phyloP scores from a whole-genome alignment of 1,140 invertebrate genomes.

The Harlomillsia oculata region DNA sequence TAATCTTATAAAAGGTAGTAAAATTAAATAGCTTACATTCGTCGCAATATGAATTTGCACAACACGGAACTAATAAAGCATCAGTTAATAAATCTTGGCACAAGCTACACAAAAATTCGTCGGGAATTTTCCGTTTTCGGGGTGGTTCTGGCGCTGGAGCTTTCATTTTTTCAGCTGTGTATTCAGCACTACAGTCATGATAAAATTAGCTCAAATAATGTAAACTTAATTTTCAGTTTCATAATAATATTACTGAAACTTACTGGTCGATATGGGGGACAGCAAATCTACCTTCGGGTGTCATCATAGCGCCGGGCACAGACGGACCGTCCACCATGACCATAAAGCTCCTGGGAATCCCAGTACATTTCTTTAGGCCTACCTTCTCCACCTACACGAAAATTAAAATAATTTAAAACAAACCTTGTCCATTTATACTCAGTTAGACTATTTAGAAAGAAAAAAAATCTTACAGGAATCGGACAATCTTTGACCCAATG shows the following conservation, averaged over 20 bases:
- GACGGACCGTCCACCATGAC: conserved; percentile 79
- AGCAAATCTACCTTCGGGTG: conserved; percentile 80
- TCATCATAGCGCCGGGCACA: conserved; percentile 84
- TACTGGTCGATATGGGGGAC: conserved; percentile 84
- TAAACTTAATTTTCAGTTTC: background rate
- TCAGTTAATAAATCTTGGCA: conserved; percentile 89
- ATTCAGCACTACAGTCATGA: conserved; percentile 54
- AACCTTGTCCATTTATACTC: background rate
- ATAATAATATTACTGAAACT: conserved; percentile 39
- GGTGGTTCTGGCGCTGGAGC: conserved; percentile 51
- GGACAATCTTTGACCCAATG: conserved; percentile 96
- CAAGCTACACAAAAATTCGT: conserved; percentile 79
- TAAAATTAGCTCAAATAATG: background rate
- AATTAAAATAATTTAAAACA: conserved; percentile 2
- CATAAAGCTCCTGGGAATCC: conserved; percentile 96
- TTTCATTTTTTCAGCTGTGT: conserved; percentile 60
- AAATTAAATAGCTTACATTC: conserved; percentile 71
- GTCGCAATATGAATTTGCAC: conserved; percentile 95
- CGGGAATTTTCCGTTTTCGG: conserved; percentile 66
- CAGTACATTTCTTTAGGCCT: conserved; percentile 85
- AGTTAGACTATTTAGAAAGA: conserved; percentile 9
- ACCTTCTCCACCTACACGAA: conserved; percentile 38
- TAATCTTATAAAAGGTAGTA: background rate
- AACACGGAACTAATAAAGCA: conserved; percentile 94
- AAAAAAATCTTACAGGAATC: conserved; percentile 45